Evolutionary conservation across 2,888 invertebrate species (phyloP).

Genomic region (Caenorhabditis sp.): DNA sequence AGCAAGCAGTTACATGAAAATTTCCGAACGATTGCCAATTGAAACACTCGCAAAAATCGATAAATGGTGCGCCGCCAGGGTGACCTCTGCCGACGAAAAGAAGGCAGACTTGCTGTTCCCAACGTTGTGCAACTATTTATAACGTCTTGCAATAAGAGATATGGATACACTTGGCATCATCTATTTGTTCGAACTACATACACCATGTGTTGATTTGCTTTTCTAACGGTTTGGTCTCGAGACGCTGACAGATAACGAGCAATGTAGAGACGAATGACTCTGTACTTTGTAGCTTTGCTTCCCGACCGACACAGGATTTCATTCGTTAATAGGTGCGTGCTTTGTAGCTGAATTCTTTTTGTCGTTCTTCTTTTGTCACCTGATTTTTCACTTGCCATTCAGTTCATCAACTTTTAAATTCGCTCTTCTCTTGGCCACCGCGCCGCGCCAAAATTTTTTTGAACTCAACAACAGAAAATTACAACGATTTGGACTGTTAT

Average conservation of each 20-base stretch:
- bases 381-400: too few relatives aligned
- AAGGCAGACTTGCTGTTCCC: not conserved
- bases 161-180: not conserved
- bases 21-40: too few relatives aligned
- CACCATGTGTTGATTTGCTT: constrained; percentile 15
- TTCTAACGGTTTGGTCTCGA: constrained; percentile 33
- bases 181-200: not conserved
- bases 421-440: not conserved
- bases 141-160: constrained; percentile 3
- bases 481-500: constrained; percentile 49
- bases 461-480: constrained; percentile 30
- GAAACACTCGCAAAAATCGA: not conserved
- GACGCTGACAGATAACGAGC: constrained; percentile 33
- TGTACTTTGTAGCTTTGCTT: constrained; percentile 9
- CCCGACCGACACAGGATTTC: not conserved
- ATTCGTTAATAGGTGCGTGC: not conserved
- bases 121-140: constrained; percentile 1
- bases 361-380: not conserved
- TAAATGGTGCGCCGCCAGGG: not conserved
- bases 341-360: constrained; percentile 13
- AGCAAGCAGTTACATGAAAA: not conserved
- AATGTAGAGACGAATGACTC: not conserved
- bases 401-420: too few relatives aligned
- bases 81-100: not conserved
- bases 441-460: constrained; percentile 3